These are phyloP conservation scores for Pipra filicauda DNA, from an alignment of 2,113 vertebrate genomes.

Conservation along the genomic window DNA sequence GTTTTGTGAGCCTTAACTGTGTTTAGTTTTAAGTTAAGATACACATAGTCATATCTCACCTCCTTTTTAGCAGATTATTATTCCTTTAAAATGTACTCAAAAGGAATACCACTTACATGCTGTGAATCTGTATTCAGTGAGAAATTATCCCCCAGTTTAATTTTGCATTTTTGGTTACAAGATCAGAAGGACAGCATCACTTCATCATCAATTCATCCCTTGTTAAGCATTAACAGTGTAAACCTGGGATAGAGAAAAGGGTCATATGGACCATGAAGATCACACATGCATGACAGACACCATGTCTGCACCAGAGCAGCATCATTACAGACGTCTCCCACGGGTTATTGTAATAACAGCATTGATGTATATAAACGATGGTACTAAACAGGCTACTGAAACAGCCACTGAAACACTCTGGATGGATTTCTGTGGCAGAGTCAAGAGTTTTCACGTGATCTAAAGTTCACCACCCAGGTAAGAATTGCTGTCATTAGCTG, in stretches of 20 bases:
- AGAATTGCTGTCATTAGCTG: not conserved
- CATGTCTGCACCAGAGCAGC: not conserved
- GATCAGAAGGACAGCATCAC: not conserved
- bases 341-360: not conserved
- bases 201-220: not conserved
- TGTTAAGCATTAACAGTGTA: not conserved
- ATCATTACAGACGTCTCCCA: not conserved
- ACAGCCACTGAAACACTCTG: not conserved
- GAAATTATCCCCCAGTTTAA: not conserved
- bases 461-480: not conserved
- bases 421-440: not conserved
- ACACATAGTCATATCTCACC: not conserved
- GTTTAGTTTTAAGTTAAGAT: not conserved
- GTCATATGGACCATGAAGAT: not conserved
- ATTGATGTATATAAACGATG: not conserved
- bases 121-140: not conserved
- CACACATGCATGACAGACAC: fast-evolving
- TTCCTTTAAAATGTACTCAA: not conserved
- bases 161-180: not conserved
- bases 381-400: not conserved
- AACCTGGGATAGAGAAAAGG: not conserved
- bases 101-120: not conserved
- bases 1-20: not conserved
- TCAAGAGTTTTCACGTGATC: not conserved
- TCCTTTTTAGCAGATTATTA: not conserved